These are phyloP conservation scores for Dolichallabes microphthalmus DNA, from an alignment of 2,113 vertebrate species.

Conservation along the genomic window DNA sequence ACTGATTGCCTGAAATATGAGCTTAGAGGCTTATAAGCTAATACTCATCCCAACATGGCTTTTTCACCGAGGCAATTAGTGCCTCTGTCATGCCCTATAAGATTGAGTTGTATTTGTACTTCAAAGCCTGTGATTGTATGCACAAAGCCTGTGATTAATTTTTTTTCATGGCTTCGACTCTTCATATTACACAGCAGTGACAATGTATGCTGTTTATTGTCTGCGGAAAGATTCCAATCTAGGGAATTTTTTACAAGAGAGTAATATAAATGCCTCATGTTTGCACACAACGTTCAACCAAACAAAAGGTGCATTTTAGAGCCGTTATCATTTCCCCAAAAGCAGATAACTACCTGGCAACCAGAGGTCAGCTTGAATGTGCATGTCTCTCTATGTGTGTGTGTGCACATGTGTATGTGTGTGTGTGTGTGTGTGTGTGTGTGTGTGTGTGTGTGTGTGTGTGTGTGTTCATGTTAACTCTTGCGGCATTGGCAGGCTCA, in stretches of 20 bases:
- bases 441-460: neutral
- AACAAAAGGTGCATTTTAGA: slow-evolving; percentile 54
- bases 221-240: slow-evolving; percentile 53
- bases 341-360: slow-evolving; percentile 67
- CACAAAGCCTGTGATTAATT: slow-evolving; percentile 8
- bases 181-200: slow-evolving; percentile 10
- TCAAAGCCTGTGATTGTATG: slow-evolving; percentile 22
- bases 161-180: slow-evolving; percentile 2
- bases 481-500: slow-evolving; percentile 50
- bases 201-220: slow-evolving; percentile 25
- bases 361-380: slow-evolving; percentile 48
- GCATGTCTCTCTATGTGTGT: slow-evolving; percentile 29
- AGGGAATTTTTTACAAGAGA: slow-evolving; percentile 52
- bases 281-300: slow-evolving; percentile 45
- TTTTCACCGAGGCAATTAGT: slow-evolving; percentile 41
- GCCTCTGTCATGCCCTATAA: slow-evolving; percentile 15
- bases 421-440: slow-evolving; percentile 3
- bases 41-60: slow-evolving; percentile 32
- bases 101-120: slow-evolving; percentile 27
- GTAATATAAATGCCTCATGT: slow-evolving; percentile 35
- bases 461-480: slow-evolving; percentile 27
- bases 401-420: neutral
- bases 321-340: slow-evolving; percentile 50
- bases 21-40: slow-evolving; percentile 38
- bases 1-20: slow-evolving; percentile 54